Evolutionary conservation across 2,888 invertebrate genomes (phyloP).

Genomic region (Volucella bombylans): DNA sequence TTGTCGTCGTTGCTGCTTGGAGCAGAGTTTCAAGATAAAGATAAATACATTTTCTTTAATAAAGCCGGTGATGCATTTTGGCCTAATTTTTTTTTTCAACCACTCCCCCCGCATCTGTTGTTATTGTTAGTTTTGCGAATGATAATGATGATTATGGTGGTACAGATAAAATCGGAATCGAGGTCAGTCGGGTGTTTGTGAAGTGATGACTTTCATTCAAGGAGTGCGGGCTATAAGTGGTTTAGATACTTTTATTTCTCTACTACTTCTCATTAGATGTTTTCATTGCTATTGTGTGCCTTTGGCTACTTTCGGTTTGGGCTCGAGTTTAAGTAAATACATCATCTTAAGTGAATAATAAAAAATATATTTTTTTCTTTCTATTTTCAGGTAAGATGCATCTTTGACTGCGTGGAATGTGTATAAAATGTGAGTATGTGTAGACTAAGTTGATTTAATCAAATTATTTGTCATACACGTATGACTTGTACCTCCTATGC

Average conservation of each 20-base stretch:
- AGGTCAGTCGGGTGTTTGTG: slow-evolving; percentile 63
- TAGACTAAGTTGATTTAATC: slow-evolving; percentile 12
- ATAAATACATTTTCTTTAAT: slow-evolving; percentile 61
- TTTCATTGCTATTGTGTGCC: slow-evolving; percentile 41
- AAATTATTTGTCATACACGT: not conserved
- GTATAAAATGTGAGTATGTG: slow-evolving; percentile 26
- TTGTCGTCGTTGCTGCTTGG: slow-evolving; percentile 7
- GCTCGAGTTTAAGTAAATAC: slow-evolving; percentile 45
- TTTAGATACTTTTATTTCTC: slow-evolving; percentile 23
- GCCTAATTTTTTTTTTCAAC: slow-evolving; percentile 39
- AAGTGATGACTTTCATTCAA: slow-evolving; percentile 68
- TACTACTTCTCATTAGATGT: slow-evolving; percentile 22
- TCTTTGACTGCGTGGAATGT: not conserved
- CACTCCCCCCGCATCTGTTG: not conserved
- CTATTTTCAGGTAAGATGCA: slow-evolving; percentile 50
- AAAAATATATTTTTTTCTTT: slow-evolving; percentile 5
- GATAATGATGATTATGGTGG: slow-evolving; percentile 30
- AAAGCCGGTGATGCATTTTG: slow-evolving; percentile 60
- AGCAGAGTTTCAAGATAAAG: slow-evolving; percentile 25
- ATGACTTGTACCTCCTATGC: not conserved
- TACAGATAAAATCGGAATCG: slow-evolving; percentile 61
- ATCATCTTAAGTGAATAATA: slow-evolving; percentile 40
- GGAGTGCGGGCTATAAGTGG: slow-evolving; percentile 46
- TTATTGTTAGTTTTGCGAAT: slow-evolving; percentile 21
- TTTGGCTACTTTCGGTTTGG: slow-evolving; percentile 31